These are phyloP conservation scores for Emydoidea blandingii DNA, from an alignment of 2,797 vertebrate genomes.

Conservation along the genomic window DNA sequence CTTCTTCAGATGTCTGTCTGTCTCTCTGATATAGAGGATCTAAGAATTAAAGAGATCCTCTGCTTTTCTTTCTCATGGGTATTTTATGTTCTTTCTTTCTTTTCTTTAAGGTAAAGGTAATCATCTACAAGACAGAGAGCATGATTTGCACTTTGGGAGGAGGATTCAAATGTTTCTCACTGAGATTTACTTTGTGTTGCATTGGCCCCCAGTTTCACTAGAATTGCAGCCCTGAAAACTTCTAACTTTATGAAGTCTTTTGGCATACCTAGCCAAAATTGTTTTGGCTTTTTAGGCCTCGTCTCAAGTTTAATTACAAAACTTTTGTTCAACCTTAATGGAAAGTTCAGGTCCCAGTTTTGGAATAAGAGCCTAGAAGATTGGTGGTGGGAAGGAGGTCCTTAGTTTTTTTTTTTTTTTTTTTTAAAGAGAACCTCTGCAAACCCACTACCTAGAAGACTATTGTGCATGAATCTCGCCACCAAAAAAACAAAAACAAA, in stretches of 20 bases:
- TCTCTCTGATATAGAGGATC: background rate
- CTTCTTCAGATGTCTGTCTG: too few species aligned
- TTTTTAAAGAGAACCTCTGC: background rate
- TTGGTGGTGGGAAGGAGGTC: background rate
- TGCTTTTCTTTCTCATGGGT: background rate
- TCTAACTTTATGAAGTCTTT: background rate
- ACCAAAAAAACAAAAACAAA: background rate
- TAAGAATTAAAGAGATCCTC: background rate
- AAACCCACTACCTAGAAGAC: background rate
- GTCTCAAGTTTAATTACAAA: background rate
- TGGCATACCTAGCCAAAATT: background rate
- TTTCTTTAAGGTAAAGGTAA: background rate
- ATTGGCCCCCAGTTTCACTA: background rate
- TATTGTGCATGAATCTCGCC: fast-evolving
- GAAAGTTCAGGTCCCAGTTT: background rate
- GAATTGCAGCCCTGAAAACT: background rate
- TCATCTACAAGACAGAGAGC: background rate
- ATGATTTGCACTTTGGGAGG: background rate
- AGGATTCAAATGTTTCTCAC: background rate
- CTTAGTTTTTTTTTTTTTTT: background rate
- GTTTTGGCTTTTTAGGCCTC: background rate
- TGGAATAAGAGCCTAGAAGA: background rate
- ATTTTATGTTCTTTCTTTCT: background rate
- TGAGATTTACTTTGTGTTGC: background rate
- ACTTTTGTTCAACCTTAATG: background rate